These are phyloP conservation scores for Lophotriccus pileatus DNA, from an alignment of 2,797 vertebrate genomes.

Conservation along the genomic window DNA sequence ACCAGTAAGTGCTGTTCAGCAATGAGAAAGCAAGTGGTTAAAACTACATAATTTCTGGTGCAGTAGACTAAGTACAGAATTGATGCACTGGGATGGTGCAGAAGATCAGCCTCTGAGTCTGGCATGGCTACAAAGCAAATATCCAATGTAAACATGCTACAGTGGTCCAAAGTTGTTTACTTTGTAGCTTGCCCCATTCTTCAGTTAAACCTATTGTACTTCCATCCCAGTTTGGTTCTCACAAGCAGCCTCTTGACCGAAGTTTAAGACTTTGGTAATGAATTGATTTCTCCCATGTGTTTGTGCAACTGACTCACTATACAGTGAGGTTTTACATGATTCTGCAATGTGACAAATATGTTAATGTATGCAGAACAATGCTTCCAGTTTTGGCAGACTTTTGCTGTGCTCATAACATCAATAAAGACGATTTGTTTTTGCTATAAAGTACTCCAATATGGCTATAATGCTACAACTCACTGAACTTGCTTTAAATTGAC, in stretches of 20 bases:
- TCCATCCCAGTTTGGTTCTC: neutral
- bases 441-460: neutral
- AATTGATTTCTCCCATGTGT: neutral
- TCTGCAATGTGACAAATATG: neutral
- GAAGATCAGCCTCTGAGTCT: neutral
- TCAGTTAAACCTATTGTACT: neutral
- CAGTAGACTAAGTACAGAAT: neutral
- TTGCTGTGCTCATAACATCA: neutral
- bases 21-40: neutral
- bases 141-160: neutral
- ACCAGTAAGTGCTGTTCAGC: neutral
- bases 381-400: neutral
- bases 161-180: neutral
- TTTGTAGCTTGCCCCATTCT: neutral
- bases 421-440: neutral
- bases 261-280: neutral
- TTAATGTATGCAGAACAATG: neutral
- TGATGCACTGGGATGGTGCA: neutral
- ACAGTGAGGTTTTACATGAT: neutral
- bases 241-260: neutral
- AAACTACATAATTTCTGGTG: neutral
- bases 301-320: neutral
- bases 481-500: neutral
- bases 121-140: neutral
- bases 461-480: neutral